Percentiles rank a stretch among this genome's conserved stretches.
Evolutionary conservation across 2,888 invertebrate species (phyloP).

Genomic region (Caenorhabditis sp.): DNA sequence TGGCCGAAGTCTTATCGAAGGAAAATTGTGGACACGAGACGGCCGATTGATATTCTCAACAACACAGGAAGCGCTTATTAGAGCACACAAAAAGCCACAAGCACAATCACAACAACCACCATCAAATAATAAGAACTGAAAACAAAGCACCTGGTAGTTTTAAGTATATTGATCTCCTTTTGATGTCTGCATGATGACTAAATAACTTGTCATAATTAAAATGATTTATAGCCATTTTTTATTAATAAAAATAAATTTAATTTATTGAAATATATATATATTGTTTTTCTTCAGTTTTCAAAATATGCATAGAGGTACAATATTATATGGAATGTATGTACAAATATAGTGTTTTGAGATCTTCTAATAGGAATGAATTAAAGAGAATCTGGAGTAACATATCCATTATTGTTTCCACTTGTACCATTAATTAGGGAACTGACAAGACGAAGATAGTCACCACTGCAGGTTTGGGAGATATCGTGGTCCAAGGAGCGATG

Average conservation of each 20-base stretch:
- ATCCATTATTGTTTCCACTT: conserved; percentile 24
- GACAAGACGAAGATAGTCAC: conserved; percentile 67
- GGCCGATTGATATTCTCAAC: conserved; percentile 73
- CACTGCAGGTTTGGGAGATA: conserved; percentile 65
- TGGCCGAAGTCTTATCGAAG: conserved; percentile 71
- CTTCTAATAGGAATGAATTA: conserved; percentile 5
- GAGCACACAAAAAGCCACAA: conserved; percentile 51
- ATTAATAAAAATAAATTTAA: background rate
- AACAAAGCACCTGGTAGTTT: background rate
- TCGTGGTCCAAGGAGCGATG: conserved; percentile 63
- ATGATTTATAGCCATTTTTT: too few relatives aligned
- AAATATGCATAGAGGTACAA: background rate
- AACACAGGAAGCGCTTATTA: conserved; percentile 73
- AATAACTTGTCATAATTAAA: too few relatives aligned
- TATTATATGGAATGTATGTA: background rate
- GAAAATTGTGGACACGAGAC: conserved; percentile 73
- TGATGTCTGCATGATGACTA: too few relatives aligned
- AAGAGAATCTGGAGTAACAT: conserved; percentile 30
- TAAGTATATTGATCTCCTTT: too few relatives aligned
- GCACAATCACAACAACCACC: background rate
- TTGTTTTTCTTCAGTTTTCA: too few relatives aligned
- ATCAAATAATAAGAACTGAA: background rate
- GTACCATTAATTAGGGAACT: conserved; percentile 37
- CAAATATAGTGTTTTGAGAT: background rate
- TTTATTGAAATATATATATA: background rate